phyloP scores from a whole-genome alignment of 2,888 invertebrate genomes.

The Mystacides longicornis region DNA sequence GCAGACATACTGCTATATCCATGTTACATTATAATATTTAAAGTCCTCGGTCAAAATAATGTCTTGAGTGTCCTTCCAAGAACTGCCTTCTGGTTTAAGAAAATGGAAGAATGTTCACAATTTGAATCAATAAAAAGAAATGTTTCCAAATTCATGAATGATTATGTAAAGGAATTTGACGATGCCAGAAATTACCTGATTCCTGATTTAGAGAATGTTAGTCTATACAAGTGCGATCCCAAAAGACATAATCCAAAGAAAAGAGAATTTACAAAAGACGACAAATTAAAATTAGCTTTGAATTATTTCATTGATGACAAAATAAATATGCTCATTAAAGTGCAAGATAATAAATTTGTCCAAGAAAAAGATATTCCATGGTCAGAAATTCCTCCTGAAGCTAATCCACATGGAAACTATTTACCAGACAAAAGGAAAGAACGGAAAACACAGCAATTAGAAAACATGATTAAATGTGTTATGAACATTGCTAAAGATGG shows the following conservation, averaged over 20 bases:
- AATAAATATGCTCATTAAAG: constrained; percentile 37
- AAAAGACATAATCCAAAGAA: constrained; percentile 67
- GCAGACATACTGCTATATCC: constrained; percentile 77
- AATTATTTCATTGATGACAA: constrained; percentile 35
- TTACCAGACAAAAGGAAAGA: constrained; percentile 65
- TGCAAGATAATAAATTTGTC: constrained; percentile 31
- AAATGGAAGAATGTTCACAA: constrained; percentile 5
- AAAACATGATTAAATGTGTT: constrained; percentile 73
- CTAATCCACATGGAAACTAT: constrained; percentile 71
- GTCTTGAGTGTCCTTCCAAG: constrained; percentile 30
- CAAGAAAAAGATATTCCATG: constrained; percentile 49
- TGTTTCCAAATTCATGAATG: too few species aligned
- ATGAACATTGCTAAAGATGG: constrained; percentile 59
- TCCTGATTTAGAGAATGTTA: constrained; percentile 46
- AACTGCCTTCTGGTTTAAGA: constrained; percentile 32
- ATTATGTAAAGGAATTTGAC: background rate
- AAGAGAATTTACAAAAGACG: constrained; percentile 67
- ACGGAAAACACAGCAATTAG: constrained; percentile 80
- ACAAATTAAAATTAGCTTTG: constrained; percentile 61
- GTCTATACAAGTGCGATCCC: constrained; percentile 72
- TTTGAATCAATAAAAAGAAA: constrained; percentile 25
- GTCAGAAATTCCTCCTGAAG: constrained; percentile 62
- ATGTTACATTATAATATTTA: constrained; percentile 55
- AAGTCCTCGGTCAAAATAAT: constrained; percentile 37
- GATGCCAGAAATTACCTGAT: background rate